phyloP scores from a whole-genome alignment of 2,113 vertebrate genomes.

The Lasiurus borealis region DNA sequence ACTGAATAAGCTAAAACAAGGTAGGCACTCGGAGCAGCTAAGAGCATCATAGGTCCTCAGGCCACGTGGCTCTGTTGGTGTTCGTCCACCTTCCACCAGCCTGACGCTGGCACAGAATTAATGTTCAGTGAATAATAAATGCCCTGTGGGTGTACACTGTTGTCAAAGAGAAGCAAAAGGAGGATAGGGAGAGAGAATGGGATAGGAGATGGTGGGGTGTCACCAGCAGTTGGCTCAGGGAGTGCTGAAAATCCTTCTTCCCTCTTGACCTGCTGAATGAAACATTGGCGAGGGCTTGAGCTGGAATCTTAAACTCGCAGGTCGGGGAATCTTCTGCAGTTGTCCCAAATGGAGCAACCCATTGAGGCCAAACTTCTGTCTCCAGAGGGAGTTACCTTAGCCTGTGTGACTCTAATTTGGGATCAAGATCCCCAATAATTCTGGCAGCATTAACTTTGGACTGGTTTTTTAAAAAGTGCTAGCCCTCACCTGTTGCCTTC shows the following conservation, averaged over 20 bases:
- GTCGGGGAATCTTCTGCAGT: neutral
- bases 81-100: neutral
- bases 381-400: neutral
- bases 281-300: neutral
- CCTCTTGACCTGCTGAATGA: neutral
- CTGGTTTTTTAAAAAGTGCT: neutral
- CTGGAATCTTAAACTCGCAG: neutral
- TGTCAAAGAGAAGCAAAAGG: neutral
- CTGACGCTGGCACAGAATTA: neutral
- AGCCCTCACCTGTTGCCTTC: too few species aligned
- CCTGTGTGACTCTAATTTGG: neutral
- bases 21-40: neutral
- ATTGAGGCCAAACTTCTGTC: neutral
- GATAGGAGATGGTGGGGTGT: neutral
- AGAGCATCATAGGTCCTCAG: neutral
- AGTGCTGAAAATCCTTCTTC: neutral
- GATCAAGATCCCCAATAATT: neutral
- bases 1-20: neutral
- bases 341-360: neutral
- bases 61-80: accelerated
- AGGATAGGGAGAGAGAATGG: neutral
- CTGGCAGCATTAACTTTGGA: neutral
- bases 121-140: neutral
- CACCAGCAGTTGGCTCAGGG: neutral
- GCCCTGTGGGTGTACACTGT: neutral